Evolutionary conservation across 37 sponge, comb jelly and placozoan genomes (phyloP).

Genomic region (Beroe forskalii): DNA sequence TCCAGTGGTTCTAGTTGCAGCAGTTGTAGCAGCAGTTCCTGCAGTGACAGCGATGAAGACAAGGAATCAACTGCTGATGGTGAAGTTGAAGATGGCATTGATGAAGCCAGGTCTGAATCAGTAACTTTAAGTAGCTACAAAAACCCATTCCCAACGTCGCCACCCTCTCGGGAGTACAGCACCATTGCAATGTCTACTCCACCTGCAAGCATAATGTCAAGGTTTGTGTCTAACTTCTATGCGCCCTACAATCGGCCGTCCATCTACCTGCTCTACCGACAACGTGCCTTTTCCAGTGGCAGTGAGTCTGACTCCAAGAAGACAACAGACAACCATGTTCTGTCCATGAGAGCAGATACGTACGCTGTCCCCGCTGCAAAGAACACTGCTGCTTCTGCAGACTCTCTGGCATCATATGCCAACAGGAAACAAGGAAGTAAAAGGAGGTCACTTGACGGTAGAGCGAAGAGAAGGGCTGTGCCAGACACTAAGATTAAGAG

Average conservation of each 20-base stretch:
- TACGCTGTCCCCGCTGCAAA: neutral
- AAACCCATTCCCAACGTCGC: neutral
- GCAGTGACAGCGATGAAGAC: neutral
- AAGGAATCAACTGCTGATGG: neutral
- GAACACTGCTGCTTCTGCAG: neutral
- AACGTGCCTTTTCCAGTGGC: neutral
- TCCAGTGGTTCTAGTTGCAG: neutral
- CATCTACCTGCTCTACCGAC: neutral
- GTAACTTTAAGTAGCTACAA: neutral
- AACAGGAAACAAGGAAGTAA: neutral
- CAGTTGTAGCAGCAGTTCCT: neutral
- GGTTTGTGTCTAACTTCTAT: neutral
- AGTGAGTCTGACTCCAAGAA: neutral
- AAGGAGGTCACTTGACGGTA: neutral
- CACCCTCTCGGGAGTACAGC: neutral
- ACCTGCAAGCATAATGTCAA: neutral
- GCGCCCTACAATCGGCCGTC: neutral
- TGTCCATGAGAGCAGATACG: neutral
- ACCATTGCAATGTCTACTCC: neutral
- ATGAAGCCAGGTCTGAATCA: neutral
- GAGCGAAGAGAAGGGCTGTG: conserved; percentile 1
- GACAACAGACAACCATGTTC: neutral
- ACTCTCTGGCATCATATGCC: neutral
- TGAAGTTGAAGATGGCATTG: neutral
- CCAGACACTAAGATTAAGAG: conserved; percentile 36